Percentiles rank a stretch among this genome's conserved stretches.
phyloP scores from a whole-genome alignment of 2,888 invertebrate genomes.

The Coleophora flavipennella region DNA sequence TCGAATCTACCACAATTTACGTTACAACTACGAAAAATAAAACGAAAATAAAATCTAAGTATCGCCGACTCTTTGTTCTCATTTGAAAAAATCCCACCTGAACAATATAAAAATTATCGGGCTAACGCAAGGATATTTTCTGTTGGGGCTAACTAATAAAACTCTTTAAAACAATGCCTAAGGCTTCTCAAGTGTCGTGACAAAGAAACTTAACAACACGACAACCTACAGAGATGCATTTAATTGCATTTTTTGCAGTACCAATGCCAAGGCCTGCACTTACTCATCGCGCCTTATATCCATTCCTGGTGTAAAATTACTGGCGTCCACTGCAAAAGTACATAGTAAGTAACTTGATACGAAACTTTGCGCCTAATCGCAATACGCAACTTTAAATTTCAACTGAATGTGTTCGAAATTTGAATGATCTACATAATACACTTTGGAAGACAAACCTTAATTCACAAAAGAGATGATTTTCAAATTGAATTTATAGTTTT shows the following conservation, averaged over 20 bases:
- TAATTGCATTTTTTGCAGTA: slow-evolving; percentile 67
- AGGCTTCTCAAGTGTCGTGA: slow-evolving; percentile 48
- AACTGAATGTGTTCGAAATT: slow-evolving; percentile 16
- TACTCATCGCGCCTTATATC: slow-evolving; percentile 59
- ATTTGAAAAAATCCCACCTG: no score
- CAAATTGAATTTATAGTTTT: slow-evolving; percentile 25
- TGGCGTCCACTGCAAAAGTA: slow-evolving; percentile 38
- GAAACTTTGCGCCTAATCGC: slow-evolving; percentile 39
- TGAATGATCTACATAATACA: slow-evolving; percentile 31
- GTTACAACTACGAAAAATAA: no score
- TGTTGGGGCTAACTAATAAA: slow-evolving; percentile 50
- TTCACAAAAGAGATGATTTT: slow-evolving; percentile 26
- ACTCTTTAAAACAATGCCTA: slow-evolving; percentile 62
- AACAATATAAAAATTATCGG: slow-evolving; percentile 15
- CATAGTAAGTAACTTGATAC: slow-evolving; percentile 42
- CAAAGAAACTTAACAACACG: slow-evolving; percentile 59
- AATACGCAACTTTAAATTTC: no score
- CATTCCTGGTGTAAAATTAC: slow-evolving; percentile 62
- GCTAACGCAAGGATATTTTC: slow-evolving; percentile 2
- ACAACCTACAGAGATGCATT: slow-evolving; percentile 44
- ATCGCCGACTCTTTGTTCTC: no score
- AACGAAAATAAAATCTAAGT: no score
- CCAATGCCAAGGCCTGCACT: slow-evolving; percentile 52
- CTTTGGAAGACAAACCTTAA: slow-evolving; percentile 46
- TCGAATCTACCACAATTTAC: no score